These are phyloP conservation scores for Drosophila rellima DNA, from an alignment of 2,888 invertebrate genomes.

Conservation along the genomic window DNA sequence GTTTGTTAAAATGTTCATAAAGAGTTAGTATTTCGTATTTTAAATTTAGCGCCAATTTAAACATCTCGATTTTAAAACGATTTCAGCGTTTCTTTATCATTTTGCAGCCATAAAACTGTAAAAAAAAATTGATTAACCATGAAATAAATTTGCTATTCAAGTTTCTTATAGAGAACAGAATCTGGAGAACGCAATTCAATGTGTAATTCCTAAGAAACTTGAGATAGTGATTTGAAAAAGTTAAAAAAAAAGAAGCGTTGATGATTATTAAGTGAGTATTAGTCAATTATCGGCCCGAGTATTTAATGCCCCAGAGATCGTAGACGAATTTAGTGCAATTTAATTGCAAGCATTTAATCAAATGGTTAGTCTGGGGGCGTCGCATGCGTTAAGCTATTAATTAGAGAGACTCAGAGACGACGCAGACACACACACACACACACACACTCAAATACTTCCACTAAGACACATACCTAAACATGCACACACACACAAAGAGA, in stretches of 20 bases:
- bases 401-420: constrained; percentile 53
- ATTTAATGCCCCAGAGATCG: constrained; percentile 22
- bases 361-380: constrained; percentile 23
- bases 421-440: constrained; percentile 21
- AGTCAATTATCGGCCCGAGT: constrained; percentile 3
- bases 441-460: constrained; percentile 6
- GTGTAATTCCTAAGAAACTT: too few species aligned
- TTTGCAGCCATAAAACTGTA: too few species aligned
- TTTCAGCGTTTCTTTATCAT: too few species aligned
- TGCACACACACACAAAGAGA: constrained; percentile 36
- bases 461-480: constrained; percentile 1
- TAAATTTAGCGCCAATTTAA: too few species aligned
- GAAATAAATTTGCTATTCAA: too few species aligned
- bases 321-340: constrained; percentile 68
- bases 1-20: too few species aligned
- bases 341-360: constrained; percentile 71
- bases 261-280: constrained; percentile 4
- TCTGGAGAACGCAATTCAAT: neutral
- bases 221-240: neutral
- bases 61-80: too few species aligned
- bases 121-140: too few species aligned
- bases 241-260: neutral
- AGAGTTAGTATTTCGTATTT: too few species aligned
- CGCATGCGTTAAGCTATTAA: constrained; percentile 66
- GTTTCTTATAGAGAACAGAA: neutral